These are phyloP conservation scores for Natator depressus DNA, from an alignment of 2,113 vertebrate genomes.

Conservation along the genomic window DNA sequence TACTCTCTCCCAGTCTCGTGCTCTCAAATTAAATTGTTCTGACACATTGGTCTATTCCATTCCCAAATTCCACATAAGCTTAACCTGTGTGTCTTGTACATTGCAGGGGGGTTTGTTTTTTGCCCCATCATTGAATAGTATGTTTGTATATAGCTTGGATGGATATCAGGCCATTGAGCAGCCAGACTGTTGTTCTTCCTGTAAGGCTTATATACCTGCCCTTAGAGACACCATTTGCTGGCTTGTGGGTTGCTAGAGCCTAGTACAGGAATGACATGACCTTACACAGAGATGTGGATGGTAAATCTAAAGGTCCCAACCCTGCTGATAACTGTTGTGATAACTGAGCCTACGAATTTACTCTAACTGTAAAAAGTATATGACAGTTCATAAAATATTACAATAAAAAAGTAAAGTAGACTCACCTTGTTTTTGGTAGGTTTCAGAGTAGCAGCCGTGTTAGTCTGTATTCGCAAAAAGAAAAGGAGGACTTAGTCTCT, in stretches of 20 bases:
- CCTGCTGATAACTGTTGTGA: not conserved
- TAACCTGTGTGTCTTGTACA: not conserved
- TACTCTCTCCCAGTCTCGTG: not conserved
- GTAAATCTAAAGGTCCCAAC: not conserved
- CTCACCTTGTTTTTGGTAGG: not conserved
- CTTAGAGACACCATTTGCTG: too few relatives aligned
- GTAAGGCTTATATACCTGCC: too few relatives aligned
- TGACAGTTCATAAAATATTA: not conserved
- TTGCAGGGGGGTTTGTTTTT: not conserved
- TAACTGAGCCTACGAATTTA: not conserved
- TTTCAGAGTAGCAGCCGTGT: too few relatives aligned
- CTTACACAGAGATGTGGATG: not conserved
- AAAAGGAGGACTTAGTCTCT: too few relatives aligned
- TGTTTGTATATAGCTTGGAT: not conserved
- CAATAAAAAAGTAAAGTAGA: not conserved
- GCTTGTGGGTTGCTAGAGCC: too few relatives aligned
- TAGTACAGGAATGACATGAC: too few relatives aligned
- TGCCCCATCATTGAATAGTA: not conserved
- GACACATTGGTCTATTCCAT: not conserved
- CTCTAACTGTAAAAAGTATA: not conserved
- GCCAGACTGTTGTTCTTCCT: too few relatives aligned
- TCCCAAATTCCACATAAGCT: not conserved
- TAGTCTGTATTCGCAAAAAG: too few relatives aligned
- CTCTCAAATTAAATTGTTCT: slow-evolving; percentile 19
- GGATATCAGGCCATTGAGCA: not conserved